A percentile compares a stretch with the other conserved stretches of the same genome.
These are phyloP conservation scores for Petrocephalus zakoni DNA, from an alignment of 2,113 vertebrate species.

Conservation along the genomic window DNA sequence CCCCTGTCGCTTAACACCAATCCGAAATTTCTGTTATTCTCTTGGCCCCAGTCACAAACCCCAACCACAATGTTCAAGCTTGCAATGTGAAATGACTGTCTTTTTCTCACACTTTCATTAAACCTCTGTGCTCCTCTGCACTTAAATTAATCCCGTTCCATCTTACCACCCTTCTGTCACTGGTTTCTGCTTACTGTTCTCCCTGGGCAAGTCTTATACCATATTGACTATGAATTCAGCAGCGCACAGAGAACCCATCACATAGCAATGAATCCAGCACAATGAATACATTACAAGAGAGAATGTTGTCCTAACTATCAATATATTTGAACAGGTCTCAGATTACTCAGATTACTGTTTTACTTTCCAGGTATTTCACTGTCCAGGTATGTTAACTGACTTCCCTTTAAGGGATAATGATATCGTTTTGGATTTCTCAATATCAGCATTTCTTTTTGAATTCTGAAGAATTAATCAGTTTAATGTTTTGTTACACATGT, in stretches of 20 bases:
- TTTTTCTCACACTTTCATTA: background rate
- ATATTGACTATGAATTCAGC: background rate
- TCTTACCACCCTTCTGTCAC: background rate
- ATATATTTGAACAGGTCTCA: background rate
- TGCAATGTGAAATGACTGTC: background rate
- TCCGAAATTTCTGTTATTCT: background rate
- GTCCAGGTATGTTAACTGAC: no score
- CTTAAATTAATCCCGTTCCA: background rate
- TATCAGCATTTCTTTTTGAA: background rate
- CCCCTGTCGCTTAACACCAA: background rate
- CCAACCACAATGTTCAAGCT: background rate
- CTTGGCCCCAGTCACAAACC: background rate
- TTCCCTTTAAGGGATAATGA: background rate
- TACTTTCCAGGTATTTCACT: background rate
- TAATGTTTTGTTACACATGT: background rate
- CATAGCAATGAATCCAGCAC: background rate
- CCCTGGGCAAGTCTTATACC: background rate
- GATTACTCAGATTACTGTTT: no score
- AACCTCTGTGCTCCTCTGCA: background rate
- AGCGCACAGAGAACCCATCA: background rate
- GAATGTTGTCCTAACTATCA: background rate
- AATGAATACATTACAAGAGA: background rate
- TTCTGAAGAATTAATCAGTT: background rate
- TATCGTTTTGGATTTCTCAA: background rate
- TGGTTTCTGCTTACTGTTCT: background rate